A percentile compares a stretch with the other conserved stretches of the same genome.
Conservation (phyloP, 2,888 invertebrate genomes). For the Steromphala cineraria region DNA sequence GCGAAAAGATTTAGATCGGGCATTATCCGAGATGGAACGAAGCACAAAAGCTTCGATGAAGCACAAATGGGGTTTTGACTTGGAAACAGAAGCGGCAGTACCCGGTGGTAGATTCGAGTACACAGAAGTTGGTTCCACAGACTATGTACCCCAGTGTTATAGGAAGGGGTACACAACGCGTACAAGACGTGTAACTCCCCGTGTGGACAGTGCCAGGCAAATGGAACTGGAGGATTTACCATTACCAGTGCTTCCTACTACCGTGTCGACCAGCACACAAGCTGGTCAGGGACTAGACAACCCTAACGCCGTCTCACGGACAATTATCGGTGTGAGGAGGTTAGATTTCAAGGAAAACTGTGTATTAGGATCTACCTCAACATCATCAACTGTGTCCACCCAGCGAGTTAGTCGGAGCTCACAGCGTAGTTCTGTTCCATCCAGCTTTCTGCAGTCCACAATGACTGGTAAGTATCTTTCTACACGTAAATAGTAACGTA, state of each 20-base stretch:
- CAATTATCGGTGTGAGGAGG: background rate
- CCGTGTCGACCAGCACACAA: background rate
- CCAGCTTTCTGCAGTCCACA: background rate
- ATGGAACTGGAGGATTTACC: background rate
- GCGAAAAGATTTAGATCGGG: background rate
- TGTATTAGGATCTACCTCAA: background rate
- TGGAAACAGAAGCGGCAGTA: background rate
- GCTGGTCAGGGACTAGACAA: background rate
- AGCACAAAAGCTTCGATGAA: background rate
- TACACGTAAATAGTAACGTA: background rate
- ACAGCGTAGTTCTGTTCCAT: background rate
- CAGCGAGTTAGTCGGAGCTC: background rate
- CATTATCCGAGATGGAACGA: background rate
- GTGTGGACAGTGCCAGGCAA: background rate
- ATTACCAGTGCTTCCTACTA: background rate
- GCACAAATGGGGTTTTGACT: background rate
- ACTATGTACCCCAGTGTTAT: background rate
- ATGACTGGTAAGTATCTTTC: background rate
- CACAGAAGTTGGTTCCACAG: background rate
- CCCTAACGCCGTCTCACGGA: background rate
- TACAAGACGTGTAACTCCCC: background rate
- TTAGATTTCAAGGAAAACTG: conserved; percentile 10
- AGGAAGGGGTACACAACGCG: background rate
- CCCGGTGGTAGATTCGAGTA: background rate
- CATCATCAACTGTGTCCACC: background rate